Conservation (phyloP, 1,140 invertebrate genomes). For the Platyscapa corneri region DNA sequence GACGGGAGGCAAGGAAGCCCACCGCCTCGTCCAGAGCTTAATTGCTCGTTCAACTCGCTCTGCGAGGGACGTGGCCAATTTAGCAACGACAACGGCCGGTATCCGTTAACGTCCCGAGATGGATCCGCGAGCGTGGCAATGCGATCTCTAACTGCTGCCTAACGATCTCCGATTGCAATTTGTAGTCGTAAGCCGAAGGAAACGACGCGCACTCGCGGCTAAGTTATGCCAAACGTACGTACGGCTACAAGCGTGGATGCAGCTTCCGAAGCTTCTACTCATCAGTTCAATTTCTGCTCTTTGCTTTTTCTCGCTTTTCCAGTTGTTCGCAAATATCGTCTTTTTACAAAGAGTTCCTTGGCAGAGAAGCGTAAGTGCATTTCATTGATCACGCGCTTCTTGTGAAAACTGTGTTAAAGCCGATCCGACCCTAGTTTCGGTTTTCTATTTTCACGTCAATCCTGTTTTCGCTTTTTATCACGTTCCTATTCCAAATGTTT, state of each 20-base stretch:
- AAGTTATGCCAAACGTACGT: no score
- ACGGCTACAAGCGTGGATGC: no score
- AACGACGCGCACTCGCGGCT: no score
- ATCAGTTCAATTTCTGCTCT: neutral
- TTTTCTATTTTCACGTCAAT: neutral
- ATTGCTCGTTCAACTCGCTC: conserved; percentile 42
- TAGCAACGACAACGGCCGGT: conserved; percentile 39
- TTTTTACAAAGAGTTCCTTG: neutral
- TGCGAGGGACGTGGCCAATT: conserved; percentile 49
- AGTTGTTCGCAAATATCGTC: neutral
- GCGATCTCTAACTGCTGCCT: neutral
- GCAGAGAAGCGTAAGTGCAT: neutral
- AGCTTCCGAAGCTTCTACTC: no score
- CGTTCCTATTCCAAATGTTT: neutral
- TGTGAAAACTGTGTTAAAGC: neutral
- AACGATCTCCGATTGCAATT: conserved; percentile 19
- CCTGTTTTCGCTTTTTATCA: neutral
- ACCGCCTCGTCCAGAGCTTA: conserved; percentile 32
- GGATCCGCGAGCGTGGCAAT: neutral
- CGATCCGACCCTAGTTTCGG: neutral
- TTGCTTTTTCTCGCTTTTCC: neutral
- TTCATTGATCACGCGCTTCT: neutral
- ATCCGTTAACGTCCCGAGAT: neutral
- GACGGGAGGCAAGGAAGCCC: neutral
- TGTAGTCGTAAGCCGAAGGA: neutral